Conservation (phyloP, 2,888 invertebrate species). For the Dioctria linearis region DNA sequence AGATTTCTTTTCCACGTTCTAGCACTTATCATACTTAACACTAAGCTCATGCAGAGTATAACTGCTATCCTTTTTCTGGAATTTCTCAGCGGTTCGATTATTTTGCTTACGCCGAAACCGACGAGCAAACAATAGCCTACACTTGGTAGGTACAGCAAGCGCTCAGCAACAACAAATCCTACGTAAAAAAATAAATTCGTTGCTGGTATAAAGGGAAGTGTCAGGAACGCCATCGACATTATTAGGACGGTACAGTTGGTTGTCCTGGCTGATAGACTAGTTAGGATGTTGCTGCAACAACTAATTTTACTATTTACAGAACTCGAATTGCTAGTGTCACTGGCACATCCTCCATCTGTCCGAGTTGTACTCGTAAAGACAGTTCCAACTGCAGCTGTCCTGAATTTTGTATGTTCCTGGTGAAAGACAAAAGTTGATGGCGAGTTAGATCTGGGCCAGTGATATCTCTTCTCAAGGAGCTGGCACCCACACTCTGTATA, state of each 20-base stretch:
- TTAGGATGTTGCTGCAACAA: slow-evolving; percentile 36
- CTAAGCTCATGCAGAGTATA: slow-evolving; percentile 71
- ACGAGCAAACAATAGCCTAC: slow-evolving; percentile 94
- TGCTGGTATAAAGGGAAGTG: slow-evolving; percentile 95
- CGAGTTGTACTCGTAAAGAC: neutral
- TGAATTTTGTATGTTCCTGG: slow-evolving; percentile 1
- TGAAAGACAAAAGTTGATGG: slow-evolving; percentile 53
- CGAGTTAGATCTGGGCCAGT: slow-evolving; percentile 47
- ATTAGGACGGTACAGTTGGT: slow-evolving; percentile 69
- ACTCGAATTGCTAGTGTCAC: slow-evolving; percentile 33
- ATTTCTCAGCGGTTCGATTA: slow-evolving; percentile 64
- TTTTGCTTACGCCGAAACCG: slow-evolving; percentile 79
- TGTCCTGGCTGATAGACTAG: slow-evolving; percentile 56
- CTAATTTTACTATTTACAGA: slow-evolving; percentile 31
- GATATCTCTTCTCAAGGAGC: slow-evolving; percentile 53
- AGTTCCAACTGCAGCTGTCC: neutral
- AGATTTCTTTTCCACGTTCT: slow-evolving; percentile 87
- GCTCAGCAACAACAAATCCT: slow-evolving; percentile 97
- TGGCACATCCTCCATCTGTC: slow-evolving; percentile 17
- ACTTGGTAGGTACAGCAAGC: slow-evolving; percentile 95
- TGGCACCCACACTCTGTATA: slow-evolving; percentile 61
- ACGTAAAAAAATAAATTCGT: slow-evolving; percentile 98
- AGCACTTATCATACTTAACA: slow-evolving; percentile 80
- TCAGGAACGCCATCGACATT: slow-evolving; percentile 83
- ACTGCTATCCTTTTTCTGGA: slow-evolving; percentile 64